phyloP scores from a whole-genome alignment of 2,888 invertebrate genomes.

The Stenoptilia bipunctidactyla region DNA sequence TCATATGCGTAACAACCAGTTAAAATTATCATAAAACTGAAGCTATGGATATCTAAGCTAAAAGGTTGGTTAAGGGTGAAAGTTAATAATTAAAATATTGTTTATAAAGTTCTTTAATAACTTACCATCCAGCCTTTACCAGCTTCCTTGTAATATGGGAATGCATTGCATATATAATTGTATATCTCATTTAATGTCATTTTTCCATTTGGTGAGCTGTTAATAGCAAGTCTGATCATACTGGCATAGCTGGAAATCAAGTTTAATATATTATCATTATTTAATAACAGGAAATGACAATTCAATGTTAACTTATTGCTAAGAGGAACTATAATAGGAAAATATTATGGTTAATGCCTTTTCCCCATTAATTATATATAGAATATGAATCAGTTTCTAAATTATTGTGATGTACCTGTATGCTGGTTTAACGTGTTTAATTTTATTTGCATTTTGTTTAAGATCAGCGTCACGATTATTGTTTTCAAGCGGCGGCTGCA shows the following conservation, averaged over 20 bases:
- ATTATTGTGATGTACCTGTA: constrained; percentile 69
- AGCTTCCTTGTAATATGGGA: constrained; percentile 78
- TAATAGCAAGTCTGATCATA: constrained; percentile 78
- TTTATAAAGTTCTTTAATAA: constrained; percentile 6
- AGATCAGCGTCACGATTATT: constrained; percentile 58
- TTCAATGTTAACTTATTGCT: no score
- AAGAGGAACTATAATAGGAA: no score
- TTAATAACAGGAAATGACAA: neutral
- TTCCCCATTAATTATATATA: no score
- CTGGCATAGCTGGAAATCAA: constrained; percentile 75
- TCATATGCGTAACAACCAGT: no score
- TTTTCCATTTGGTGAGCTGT: constrained; percentile 75
- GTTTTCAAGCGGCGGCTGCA: constrained; percentile 54
- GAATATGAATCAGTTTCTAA: no score
- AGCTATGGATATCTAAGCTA: no score
- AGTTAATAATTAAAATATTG: no score
- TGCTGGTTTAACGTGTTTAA: constrained; percentile 70
- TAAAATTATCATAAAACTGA: no score
- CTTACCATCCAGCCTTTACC: constrained; percentile 80
- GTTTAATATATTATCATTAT: neutral
- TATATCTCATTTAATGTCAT: constrained; percentile 83
- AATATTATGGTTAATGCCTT: constrained; percentile 19
- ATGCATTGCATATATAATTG: constrained; percentile 79
- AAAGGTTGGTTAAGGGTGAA: no score
- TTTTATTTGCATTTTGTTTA: constrained; percentile 57